A percentile compares a stretch with the other conserved stretches of the same genome.
Evolutionary conservation across 2,113 vertebrate genomes (phyloP).

Genomic region (Sinocyclocheilus anshuiensis): DNA sequence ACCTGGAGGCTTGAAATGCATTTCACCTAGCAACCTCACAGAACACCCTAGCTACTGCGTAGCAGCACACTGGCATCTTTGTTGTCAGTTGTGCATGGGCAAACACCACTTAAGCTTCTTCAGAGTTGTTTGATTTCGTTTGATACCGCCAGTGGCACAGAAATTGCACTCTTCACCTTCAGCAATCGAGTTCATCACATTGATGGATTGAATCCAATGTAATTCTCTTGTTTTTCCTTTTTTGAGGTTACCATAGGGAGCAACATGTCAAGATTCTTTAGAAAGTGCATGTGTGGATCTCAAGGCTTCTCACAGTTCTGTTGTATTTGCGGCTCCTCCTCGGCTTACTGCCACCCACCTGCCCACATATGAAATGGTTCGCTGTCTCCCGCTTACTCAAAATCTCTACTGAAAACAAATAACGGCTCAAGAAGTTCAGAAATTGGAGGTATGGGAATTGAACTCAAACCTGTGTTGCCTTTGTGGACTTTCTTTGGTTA

Average conservation of each 20-base stretch:
- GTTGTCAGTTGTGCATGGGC: not conserved
- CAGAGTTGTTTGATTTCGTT: not conserved
- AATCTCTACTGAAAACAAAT: conserved; percentile 18
- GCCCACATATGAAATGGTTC: not conserved
- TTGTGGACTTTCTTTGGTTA: not conserved
- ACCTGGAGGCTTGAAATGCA: not conserved
- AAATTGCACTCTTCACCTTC: not conserved
- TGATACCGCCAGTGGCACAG: not conserved
- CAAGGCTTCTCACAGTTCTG: not conserved
- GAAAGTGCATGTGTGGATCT: conserved; percentile 2
- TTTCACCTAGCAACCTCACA: not conserved
- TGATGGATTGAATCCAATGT: not conserved
- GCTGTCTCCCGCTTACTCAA: not conserved
- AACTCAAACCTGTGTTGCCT: not conserved
- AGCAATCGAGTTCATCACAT: not conserved
- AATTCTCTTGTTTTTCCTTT: not conserved
- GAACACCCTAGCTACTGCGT: not conserved
- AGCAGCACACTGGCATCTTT: not conserved
- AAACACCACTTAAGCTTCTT: not conserved
- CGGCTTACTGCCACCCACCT: not conserved
- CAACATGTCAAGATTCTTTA: not conserved
- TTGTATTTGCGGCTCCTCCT: conserved; percentile 9
- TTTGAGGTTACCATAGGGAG: not conserved
- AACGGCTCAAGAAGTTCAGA: not conserved
- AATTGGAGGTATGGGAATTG: not conserved